phyloP scores from a whole-genome alignment of 2,113 vertebrate species.

The Hippocampus zosterae region DNA sequence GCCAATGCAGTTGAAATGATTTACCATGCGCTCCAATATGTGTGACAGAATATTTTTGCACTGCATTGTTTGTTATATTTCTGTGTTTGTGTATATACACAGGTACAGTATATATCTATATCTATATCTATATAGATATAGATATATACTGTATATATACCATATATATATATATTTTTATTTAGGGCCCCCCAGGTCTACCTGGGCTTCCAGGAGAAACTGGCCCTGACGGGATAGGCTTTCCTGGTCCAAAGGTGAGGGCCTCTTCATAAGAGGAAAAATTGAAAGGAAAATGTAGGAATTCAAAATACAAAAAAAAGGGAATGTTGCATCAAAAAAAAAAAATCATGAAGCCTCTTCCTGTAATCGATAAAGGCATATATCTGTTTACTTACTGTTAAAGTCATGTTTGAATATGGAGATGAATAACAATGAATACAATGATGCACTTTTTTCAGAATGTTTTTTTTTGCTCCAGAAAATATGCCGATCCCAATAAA shows the following conservation, averaged over 20 bases:
- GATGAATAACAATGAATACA: too few species aligned
- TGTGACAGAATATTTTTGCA: neutral
- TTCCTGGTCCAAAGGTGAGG: conserved; percentile 84
- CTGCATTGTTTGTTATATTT: neutral
- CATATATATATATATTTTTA: neutral
- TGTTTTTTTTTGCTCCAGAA: neutral
- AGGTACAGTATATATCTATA: neutral
- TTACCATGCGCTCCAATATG: neutral
- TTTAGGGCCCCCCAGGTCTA: conserved; percentile 80
- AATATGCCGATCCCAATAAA: too few species aligned
- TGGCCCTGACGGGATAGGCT: conserved; percentile 78
- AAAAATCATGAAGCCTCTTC: neutral
- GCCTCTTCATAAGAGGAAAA: neutral
- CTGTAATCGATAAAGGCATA: neutral
- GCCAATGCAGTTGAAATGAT: neutral
- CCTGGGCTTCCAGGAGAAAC: conserved; percentile 80
- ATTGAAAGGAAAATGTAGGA: neutral
- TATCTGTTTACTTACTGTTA: neutral
- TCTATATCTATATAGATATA: neutral
- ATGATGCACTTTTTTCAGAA: conserved; percentile 16
- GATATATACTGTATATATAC: neutral
- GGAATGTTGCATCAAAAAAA: neutral
- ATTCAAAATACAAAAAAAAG: neutral
- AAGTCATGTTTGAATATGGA: neutral
- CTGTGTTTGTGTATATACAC: too few species aligned